Conservation (phyloP, 2,888 invertebrate species). For the Dryadula phaetusa region DNA sequence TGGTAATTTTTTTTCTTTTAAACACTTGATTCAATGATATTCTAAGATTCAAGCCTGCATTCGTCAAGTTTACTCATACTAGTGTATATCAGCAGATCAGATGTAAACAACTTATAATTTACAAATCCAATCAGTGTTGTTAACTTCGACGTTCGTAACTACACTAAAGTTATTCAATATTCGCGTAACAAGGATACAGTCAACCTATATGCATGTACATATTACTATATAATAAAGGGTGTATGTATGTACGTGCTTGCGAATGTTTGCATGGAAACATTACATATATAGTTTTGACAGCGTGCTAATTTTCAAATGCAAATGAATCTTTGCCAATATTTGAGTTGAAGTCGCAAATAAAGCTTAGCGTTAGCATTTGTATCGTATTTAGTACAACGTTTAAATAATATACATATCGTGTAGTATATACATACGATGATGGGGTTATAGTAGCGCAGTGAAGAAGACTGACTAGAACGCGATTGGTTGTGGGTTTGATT, state of each 20-base stretch:
- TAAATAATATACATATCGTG: too few species aligned
- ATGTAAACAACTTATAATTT: not conserved
- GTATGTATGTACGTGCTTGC: constrained; percentile 12
- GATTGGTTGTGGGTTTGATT: too few species aligned
- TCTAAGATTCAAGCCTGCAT: too few species aligned
- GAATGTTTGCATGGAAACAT: constrained; percentile 15
- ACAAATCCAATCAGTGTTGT: not conserved
- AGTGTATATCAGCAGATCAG: too few species aligned
- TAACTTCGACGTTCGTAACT: constrained; percentile 10
- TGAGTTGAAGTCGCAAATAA: constrained; percentile 29
- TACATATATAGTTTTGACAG: constrained; percentile 33
- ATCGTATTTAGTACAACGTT: not conserved
- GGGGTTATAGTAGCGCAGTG: too few species aligned
- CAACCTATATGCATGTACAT: constrained; percentile 31
- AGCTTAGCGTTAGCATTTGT: not conserved
- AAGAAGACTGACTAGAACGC: too few species aligned
- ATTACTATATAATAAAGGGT: constrained; percentile 31
- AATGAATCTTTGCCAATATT: constrained; percentile 34
- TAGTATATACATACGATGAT: too few species aligned
- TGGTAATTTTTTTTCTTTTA: too few species aligned
- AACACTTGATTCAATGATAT: too few species aligned
- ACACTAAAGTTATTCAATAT: constrained; percentile 29
- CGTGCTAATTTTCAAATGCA: constrained; percentile 39
- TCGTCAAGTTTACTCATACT: too few species aligned
- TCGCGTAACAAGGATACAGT: constrained; percentile 23